A percentile compares a stretch with the other conserved stretches of the same genome.
phyloP scores from a whole-genome alignment of 2,888 invertebrate species.

The Drosophila borborema region DNA sequence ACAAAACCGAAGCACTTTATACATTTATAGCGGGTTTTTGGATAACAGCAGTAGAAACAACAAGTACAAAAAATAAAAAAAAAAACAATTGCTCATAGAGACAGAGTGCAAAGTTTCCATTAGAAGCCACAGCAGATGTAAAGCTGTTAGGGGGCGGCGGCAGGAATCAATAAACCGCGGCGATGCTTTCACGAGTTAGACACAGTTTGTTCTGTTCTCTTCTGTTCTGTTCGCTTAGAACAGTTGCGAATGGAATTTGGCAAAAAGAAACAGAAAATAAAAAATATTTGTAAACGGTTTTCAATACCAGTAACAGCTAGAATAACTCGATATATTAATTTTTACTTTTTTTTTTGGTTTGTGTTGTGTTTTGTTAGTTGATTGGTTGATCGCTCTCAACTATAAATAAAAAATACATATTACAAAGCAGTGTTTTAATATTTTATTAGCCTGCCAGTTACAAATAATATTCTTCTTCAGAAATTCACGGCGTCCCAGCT shows the following conservation, averaged over 20 bases:
- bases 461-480: not conserved
- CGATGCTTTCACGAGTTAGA: conserved; percentile 29
- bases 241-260: conserved; percentile 31
- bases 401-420: not conserved
- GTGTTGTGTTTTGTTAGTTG: not conserved
- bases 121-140: conserved; percentile 32
- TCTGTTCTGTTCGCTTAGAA: conserved; percentile 2
- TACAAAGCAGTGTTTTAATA: not conserved
- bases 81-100: conserved; percentile 18
- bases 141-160: conserved; percentile 5
- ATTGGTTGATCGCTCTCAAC: not conserved
- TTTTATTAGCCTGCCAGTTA: not conserved
- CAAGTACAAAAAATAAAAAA: conserved; percentile 27
- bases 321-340: not conserved
- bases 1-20: conserved; percentile 53
- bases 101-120: conserved; percentile 29
- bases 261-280: conserved; percentile 25
- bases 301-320: not conserved
- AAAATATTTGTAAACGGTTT: conserved; percentile 18
- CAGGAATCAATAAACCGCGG: conserved; percentile 24
- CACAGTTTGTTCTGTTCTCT: conserved; percentile 16
- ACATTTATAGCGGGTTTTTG: conserved; percentile 58
- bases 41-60: conserved; percentile 7
- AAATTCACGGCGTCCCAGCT: not conserved
- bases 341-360: not conserved